These are phyloP conservation scores for Hipparchia sbordonii DNA, from an alignment of 2,888 invertebrate species.

Conservation along the genomic window DNA sequence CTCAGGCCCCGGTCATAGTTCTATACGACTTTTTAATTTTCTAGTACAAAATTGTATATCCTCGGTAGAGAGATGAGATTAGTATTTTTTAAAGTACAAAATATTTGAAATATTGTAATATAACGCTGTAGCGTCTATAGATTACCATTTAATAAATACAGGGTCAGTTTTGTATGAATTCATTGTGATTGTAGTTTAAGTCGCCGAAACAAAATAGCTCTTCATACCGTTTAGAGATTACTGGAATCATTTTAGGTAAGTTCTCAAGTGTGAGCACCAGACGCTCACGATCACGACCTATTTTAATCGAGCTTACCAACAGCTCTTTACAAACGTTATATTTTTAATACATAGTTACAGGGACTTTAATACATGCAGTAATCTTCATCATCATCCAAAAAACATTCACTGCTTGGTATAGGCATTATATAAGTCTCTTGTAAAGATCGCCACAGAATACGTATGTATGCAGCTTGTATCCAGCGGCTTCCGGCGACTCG, in stretches of 20 bases:
- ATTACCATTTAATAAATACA: constrained; percentile 79
- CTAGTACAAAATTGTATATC: constrained; percentile 80
- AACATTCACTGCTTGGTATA: too few relatives aligned
- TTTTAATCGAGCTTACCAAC: neutral
- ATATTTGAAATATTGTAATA: constrained; percentile 69
- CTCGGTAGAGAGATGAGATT: constrained; percentile 64
- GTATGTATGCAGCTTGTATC: too few relatives aligned
- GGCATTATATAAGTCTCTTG: too few relatives aligned
- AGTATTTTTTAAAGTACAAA: constrained; percentile 82
- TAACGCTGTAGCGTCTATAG: constrained; percentile 73
- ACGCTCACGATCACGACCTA: neutral
- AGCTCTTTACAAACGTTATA: neutral
- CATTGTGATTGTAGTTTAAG: constrained; percentile 83
- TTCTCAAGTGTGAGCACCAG: constrained; percentile 39
- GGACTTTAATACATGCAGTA: too few relatives aligned
- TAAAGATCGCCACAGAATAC: too few relatives aligned
- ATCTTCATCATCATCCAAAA: too few relatives aligned
- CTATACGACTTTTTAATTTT: constrained; percentile 49
- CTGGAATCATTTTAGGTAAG: constrained; percentile 74
- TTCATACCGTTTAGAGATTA: constrained; percentile 74
- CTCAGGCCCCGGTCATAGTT: constrained; percentile 48
- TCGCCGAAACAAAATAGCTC: constrained; percentile 70
- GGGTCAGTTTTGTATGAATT: constrained; percentile 83
- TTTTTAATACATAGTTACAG: neutral
- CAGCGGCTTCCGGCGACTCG: too few relatives aligned